phyloP scores from a whole-genome alignment of 2,888 invertebrate genomes.

The Drosophila conformis region DNA sequence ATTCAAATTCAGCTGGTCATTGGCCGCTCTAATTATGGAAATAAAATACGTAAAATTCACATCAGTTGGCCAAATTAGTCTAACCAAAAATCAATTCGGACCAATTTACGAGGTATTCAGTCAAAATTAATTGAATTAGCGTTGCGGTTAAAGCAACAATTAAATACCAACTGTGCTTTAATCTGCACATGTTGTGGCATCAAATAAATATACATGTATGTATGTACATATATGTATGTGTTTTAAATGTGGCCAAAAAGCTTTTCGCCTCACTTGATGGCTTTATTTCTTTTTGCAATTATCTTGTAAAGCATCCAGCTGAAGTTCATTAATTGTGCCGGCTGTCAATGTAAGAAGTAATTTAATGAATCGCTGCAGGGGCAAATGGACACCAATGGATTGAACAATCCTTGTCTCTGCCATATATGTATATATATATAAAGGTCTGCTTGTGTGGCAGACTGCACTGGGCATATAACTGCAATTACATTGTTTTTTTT shows the following conservation, averaged over 20 bases:
- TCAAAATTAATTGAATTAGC: constrained; percentile 68
- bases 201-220: neutral
- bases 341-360: constrained; percentile 16
- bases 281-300: constrained; percentile 12
- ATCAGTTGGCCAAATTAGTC: constrained; percentile 46
- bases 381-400: constrained; percentile 19
- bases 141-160: neutral
- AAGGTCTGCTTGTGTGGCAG: constrained; percentile 19
- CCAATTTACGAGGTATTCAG: constrained; percentile 41
- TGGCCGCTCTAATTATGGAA: constrained; percentile 52
- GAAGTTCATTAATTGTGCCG: constrained; percentile 37
- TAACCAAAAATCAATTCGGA: constrained; percentile 59
- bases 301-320: constrained; percentile 1
- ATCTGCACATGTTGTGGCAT: neutral
- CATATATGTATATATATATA: neutral
- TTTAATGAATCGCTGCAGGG: constrained; percentile 46
- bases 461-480: constrained; percentile 17
- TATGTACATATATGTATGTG: neutral
- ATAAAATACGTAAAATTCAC: constrained; percentile 42
- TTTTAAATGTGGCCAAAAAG: constrained; percentile 6
- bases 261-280: constrained; percentile 4
- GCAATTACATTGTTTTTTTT: constrained; percentile 53
- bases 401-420: constrained; percentile 9
- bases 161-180: constrained; percentile 15
- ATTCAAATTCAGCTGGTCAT: constrained; percentile 57